Percentiles rank a stretch among this genome's conserved stretches.
Evolutionary conservation across 2,888 invertebrate genomes (phyloP).

Genomic region (Dinocampus coccinellae): DNA sequence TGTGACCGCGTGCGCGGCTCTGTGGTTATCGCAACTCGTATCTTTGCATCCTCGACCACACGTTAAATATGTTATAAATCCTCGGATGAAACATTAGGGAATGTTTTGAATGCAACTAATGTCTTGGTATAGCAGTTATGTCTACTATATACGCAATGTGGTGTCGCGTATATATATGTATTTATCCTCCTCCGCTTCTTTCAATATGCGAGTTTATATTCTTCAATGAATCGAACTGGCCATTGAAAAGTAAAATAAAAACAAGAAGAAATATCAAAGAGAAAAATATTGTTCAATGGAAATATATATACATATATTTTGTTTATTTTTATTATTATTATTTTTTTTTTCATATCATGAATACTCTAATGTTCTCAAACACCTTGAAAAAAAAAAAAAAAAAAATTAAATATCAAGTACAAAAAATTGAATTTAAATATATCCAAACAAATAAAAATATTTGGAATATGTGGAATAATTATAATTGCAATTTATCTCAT

Average conservation of each 20-base stretch:
- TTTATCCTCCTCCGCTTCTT: background rate
- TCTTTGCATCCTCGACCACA: slow-evolving; percentile 44
- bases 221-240: background rate
- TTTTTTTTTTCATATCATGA: no score
- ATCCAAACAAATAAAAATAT: background rate
- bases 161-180: background rate
- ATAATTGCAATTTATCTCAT: background rate
- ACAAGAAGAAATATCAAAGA: background rate
- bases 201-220: background rate
- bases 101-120: slow-evolving; percentile 53
- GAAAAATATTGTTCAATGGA: background rate
- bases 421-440: no score
- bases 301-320: background rate
- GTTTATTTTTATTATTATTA: background rate
- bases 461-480: background rate
- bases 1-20: slow-evolving; percentile 23
- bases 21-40: slow-evolving; percentile 52
- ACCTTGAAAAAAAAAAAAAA: no score
- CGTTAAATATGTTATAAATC: slow-evolving; percentile 61
- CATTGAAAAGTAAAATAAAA: background rate
- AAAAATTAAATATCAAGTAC: no score
- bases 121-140: slow-evolving; percentile 20
- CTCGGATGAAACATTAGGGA: slow-evolving; percentile 55
- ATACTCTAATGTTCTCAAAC: no score
- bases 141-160: background rate